phyloP scores from a whole-genome alignment of 2,113 vertebrate genomes.

The Phoxinus phoxinus region DNA sequence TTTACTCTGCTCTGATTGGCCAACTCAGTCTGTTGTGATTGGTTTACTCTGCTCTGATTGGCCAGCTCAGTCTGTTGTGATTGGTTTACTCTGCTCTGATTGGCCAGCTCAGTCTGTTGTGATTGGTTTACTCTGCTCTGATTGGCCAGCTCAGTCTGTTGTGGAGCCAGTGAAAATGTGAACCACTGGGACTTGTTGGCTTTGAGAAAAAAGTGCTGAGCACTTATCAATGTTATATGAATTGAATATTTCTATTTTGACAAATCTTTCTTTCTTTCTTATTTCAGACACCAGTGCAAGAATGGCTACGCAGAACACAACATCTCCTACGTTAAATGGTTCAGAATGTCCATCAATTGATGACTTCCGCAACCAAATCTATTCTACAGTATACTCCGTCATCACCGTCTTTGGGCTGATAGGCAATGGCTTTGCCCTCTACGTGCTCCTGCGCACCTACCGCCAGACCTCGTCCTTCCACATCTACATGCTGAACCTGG shows the following conservation, averaged over 20 bases:
- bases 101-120: too few relatives aligned
- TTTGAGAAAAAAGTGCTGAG: too few relatives aligned
- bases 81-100: too few relatives aligned
- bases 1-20: too few relatives aligned
- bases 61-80: too few relatives aligned
- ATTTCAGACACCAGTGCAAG: background rate
- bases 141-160: too few relatives aligned
- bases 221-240: background rate
- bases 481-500: slow-evolving; percentile 93
- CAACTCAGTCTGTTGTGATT: too few relatives aligned
- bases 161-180: too few relatives aligned
- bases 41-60: too few relatives aligned
- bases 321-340: background rate
- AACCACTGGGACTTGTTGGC: too few relatives aligned
- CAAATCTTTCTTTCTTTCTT: background rate
- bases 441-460: slow-evolving; percentile 82
- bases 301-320: background rate
- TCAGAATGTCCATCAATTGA: slow-evolving; percentile 77
- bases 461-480: slow-evolving; percentile 86
- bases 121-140: too few relatives aligned
- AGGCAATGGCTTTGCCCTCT: slow-evolving; percentile 87
- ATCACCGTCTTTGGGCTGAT: slow-evolving; percentile 86
- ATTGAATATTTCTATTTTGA: too few relatives aligned
- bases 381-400: slow-evolving; percentile 88
- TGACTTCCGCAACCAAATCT: slow-evolving; percentile 91